Base-by-base conservation (phyloP, 2,888 invertebrate species). In the Microplitis manilae region DNA sequence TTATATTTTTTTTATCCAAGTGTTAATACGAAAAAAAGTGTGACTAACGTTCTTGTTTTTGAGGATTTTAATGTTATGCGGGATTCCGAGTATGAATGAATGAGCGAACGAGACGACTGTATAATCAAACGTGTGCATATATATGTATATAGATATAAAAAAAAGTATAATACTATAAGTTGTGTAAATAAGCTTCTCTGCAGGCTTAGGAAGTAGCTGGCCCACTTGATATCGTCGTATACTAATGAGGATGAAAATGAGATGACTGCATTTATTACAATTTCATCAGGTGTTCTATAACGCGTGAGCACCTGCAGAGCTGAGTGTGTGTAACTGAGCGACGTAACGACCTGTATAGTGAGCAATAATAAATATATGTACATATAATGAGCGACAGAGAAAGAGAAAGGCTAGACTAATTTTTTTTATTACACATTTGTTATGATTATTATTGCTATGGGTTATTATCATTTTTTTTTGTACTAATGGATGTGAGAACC, bases 191-290 rank as follows among this genome's bases (percentile, higher is more conserved):
- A 15, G 38, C 15, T 39, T 40, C 17, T 68, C 40, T n/a, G 79
- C 83, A 84, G 82, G 85, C 85, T 50, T 50, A 85, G 84, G 83
- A 85, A 86, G 85, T 85, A 83, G 84, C 84, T 87, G 86, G 85
- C 86, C 86, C 87, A 88, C 88, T 88, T 88, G 87, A 88, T 87
- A 85, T 84, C 83, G 84, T 38, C 17, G 87, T 88, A 87, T 89
- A 87, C 87, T 88, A 88, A 88, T 89, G 88, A 88, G 87, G 84
- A 87, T 88, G 88, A 89, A 87, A 89, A 89, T 88, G 86, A 89
- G 87, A 87, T 85, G 87, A 86, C 84, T 86, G 85, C 86, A 85
- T 87, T 87, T 87, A 87, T 87, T 89, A 87, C 86, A 87, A 87
- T 89, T 88, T 87, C 40, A 50, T 71, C 61, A 39, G 61, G 61